Conservation (phyloP, 2,888 invertebrate species). For the Heliconius erato region DNA sequence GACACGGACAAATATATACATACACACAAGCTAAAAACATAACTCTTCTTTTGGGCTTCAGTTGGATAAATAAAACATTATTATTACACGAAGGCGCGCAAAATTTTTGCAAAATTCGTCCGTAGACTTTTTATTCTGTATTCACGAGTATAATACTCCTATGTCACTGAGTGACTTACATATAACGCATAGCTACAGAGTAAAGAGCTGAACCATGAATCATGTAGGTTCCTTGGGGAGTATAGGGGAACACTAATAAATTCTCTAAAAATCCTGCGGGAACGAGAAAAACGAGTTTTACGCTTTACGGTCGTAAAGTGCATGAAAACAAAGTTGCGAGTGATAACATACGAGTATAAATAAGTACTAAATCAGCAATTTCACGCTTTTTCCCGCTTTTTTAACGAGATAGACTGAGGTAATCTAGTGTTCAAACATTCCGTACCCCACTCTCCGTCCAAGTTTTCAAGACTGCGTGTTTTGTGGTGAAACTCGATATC, state of each 20-base stretch:
- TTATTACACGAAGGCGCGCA: no score
- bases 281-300: not conserved
- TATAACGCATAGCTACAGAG: not conserved
- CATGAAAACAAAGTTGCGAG: not conserved
- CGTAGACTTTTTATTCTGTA: not conserved
- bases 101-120: no score
- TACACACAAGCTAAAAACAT: no score
- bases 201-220: not conserved
- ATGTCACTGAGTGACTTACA: not conserved
- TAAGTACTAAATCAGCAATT: not conserved
- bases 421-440: not conserved
- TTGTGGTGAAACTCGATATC: not conserved
- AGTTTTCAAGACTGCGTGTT: not conserved
- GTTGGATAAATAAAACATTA: no score
- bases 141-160: not conserved
- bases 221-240: constrained; percentile 1
- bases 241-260: not conserved
- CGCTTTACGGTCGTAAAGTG: not conserved
- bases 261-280: not conserved
- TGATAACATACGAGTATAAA: not conserved
- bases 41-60: no score
- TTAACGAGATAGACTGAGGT: not conserved
- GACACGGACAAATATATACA: no score
- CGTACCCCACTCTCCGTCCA: not conserved
- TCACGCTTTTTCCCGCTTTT: not conserved